Base-by-base conservation (phyloP, 2,113 vertebrate species). In the Colius striatus region DNA sequence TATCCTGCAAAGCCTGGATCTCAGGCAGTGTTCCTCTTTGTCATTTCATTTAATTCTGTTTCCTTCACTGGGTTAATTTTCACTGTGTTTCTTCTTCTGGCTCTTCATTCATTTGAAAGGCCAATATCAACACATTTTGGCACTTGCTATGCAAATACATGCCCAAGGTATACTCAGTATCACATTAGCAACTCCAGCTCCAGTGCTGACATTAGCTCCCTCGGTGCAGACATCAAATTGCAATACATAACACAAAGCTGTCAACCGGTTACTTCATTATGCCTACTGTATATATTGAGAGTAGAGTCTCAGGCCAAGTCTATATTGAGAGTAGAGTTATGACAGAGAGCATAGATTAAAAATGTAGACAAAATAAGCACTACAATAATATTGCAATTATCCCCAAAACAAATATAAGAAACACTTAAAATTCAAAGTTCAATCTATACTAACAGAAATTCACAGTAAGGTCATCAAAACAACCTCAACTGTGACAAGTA, bases 131-230 rank as follows among this genome's bases (percentile, higher is more conserved):
- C 32, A 63, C 10, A 51, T 76, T 89, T 73, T 85, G 60, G 36
- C 67, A 79, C 58, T 85, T 85, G 58, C 81, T 87, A 47, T 87
- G n/a, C 43, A 95, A 91, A 92, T 79, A 85, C 22, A n/a, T 70
- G 50, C 43, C 58, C 75, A 83, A 91, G 75, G 81, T 89, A 32
- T 82, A 25, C 71, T 89, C 75, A 87, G 41, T 3, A 2, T 91
- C 27, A 54, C 68, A 58, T 58, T 70, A 91, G 51, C 29, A 91
- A 76, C 73, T 89, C 74, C 58, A 91, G 54, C 43, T 84, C 50
- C 80, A 76, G 55, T 0, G 0, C 45, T 78, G 53, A 27, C 84
- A 50, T 84, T 94, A 87, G 50, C 11, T 68, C 23, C 65, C 70
- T 70, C 79, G 80, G 72, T 67, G 72, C 72, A 90, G 67, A 80